These are phyloP conservation scores for Andrena flavipes DNA, from an alignment of 2,888 invertebrate species.

Conservation along the genomic window DNA sequence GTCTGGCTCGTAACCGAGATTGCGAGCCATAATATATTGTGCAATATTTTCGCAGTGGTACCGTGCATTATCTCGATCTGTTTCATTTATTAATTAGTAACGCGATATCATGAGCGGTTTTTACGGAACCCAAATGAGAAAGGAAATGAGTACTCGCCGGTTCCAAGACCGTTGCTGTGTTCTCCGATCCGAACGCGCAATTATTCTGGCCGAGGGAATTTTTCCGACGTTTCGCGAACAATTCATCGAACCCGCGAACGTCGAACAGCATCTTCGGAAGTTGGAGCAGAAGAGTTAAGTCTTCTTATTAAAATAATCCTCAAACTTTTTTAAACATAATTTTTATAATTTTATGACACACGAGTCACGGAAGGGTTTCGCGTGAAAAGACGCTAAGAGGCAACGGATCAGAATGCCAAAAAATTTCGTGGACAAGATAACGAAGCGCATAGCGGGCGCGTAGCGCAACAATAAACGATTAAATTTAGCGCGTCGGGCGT, in stretches of 20 bases:
- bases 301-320: no score
- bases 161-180: conserved; percentile 73
- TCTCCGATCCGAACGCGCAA: conserved; percentile 73
- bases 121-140: conserved; percentile 77
- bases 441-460: neutral
- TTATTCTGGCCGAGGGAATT: conserved; percentile 68
- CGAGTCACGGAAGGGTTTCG: no score
- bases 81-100: conserved; percentile 83
- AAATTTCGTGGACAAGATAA: neutral
- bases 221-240: conserved; percentile 41
- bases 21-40: conserved; percentile 64
- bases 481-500: conserved; percentile 44
- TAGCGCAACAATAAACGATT: conserved; percentile 39
- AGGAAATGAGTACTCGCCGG: conserved; percentile 75
- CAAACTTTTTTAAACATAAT: no score
- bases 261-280: conserved; percentile 20
- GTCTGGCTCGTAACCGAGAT: conserved; percentile 37
- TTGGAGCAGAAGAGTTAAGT: neutral
- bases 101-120: conserved; percentile 77
- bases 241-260: conserved; percentile 41
- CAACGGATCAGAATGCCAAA: neutral
- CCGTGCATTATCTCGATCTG: conserved; percentile 72
- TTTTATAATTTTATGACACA: no score
- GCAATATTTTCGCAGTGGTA: conserved; percentile 64
- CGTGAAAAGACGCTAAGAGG: neutral